Evolutionary conservation across 2,888 invertebrate genomes (phyloP).

Genomic region (Lasioglossum zephyrum): DNA sequence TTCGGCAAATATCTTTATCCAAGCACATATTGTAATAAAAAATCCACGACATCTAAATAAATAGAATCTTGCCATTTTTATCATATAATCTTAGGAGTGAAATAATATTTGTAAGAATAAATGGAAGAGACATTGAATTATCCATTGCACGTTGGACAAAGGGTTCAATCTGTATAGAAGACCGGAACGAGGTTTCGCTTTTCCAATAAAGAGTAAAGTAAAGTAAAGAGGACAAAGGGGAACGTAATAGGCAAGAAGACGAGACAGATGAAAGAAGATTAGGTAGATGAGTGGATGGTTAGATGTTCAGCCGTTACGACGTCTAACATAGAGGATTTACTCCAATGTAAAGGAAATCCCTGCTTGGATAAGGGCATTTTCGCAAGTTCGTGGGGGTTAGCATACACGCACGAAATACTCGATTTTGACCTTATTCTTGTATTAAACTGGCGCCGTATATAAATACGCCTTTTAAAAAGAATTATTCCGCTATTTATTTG

Average conservation of each 20-base stretch:
- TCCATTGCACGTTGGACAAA: not conserved
- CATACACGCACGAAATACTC: conserved; percentile 1
- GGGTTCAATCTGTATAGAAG: not conserved
- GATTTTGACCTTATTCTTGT: conserved; percentile 15
- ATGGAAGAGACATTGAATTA: not conserved
- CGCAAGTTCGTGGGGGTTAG: conserved; percentile 34
- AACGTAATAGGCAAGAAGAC: not conserved
- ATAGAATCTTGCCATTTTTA: no score
- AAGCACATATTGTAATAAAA: no score
- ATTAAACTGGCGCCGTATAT: not conserved
- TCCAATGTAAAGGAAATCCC: conserved; percentile 67
- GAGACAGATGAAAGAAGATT: conserved; percentile 39
- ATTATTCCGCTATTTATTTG: not conserved
- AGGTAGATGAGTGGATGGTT: conserved; percentile 48
- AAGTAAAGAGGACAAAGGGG: conserved; percentile 1
- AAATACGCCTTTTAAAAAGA: not conserved
- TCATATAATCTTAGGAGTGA: not conserved
- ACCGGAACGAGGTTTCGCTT: not conserved
- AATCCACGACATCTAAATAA: no score
- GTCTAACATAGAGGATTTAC: conserved; percentile 61
- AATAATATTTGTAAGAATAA: not conserved
- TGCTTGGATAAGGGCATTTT: conserved; percentile 66
- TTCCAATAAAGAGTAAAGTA: not conserved
- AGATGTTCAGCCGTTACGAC: conserved; percentile 47
- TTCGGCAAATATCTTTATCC: no score